These are phyloP conservation scores for Stegodyphus mimosarum DNA, from an alignment of 1,140 invertebrate species.

Conservation along the genomic window DNA sequence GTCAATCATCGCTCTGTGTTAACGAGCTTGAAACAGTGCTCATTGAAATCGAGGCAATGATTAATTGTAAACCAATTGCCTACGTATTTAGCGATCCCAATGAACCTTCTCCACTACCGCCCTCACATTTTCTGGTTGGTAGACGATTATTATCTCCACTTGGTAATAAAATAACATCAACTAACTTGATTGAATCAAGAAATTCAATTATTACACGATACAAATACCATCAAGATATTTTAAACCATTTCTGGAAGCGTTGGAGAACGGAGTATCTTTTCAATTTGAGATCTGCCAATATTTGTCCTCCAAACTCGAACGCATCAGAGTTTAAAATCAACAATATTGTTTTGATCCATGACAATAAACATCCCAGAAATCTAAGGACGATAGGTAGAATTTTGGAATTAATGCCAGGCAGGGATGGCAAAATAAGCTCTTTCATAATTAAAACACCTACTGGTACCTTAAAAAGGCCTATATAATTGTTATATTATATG, in stretches of 20 bases:
- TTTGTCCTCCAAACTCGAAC: too few species aligned
- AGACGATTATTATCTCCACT: neutral
- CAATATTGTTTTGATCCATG: too few species aligned
- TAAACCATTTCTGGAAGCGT: neutral
- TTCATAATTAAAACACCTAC: slow-evolving; percentile 11
- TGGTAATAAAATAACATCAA: neutral
- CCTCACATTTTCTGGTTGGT: neutral
- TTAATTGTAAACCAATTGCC: neutral
- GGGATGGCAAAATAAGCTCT: slow-evolving; percentile 10
- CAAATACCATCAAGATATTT: slow-evolving; percentile 4
- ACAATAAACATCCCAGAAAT: slow-evolving; percentile 12
- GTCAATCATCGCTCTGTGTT: neutral
- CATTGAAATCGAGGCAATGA: slow-evolving; percentile 9
- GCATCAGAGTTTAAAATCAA: too few species aligned
- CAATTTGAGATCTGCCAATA: too few species aligned
- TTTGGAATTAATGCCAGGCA: neutral
- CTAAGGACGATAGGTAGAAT: slow-evolving; percentile 15
- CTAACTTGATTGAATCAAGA: neutral
- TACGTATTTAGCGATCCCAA: neutral
- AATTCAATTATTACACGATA: neutral
- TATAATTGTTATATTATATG: slow-evolving; percentile 10
- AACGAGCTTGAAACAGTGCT: neutral
- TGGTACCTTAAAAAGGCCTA: neutral
- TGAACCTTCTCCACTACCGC: slow-evolving; percentile 7
- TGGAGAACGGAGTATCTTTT: slow-evolving; percentile 7